Evolutionary conservation across 1,140 invertebrate species (phyloP), one percentile per base, ranked within the genome.

Genomic region (Pteromalus puparum): DNA sequence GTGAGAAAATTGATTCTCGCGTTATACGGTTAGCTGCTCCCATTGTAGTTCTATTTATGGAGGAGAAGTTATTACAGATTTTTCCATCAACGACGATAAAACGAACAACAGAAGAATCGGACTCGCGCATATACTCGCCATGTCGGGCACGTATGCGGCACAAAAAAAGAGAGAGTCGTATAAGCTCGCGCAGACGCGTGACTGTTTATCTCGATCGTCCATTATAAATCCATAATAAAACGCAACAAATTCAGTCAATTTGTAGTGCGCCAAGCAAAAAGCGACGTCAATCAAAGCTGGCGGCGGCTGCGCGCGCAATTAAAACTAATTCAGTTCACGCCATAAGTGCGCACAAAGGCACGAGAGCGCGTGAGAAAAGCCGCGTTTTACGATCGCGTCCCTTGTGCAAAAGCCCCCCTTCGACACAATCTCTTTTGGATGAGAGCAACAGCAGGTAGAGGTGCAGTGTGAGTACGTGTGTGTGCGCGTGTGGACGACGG

Each of bases 311-410:
- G 30, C 30, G 30, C 18, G 78, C 78, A 85, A 77, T 85, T 85
- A 85, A 85, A 85, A 75, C 72, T 68, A 76, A 85, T 81, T 81
- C 73, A 76, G 61, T 53, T 76, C 34, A 28, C 68, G 70, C 83
- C 72, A 74, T 30, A 53, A 73, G 72, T 18, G 73, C 12, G 42
- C 9, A 73, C 68, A 61, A 9, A 38, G 26, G 53, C 28, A 53
- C 30, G 18, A 28, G 18, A 28, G 15, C 38, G 61, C 83, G 78
- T 85, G 73, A 68, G 83, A 81, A 85, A 85, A 67, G 72, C 42
- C 26, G 9, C 34, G 34, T 77, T 70, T 77, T 83, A 83, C 61
- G 61, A 83, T 15, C 82, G 61, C 30, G 28, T 73, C 30, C 24
- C 24, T 82, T 82, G 30, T 34, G 53, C 72, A 48, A 81, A 81